phyloP scores from a whole-genome alignment of 2,797 vertebrate genomes.

The Alectoris magna region DNA sequence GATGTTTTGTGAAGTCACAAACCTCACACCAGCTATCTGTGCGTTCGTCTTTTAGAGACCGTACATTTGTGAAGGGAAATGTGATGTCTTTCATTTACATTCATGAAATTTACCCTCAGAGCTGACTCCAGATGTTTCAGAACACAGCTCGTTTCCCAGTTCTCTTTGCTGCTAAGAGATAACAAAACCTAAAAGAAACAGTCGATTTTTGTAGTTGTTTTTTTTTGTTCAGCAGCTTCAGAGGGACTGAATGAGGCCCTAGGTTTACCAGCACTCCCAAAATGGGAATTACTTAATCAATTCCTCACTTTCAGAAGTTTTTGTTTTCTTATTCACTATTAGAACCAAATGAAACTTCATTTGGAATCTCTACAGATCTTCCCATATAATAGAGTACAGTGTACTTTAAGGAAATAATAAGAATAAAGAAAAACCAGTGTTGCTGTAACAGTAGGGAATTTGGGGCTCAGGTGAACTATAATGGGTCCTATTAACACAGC shows the following conservation, averaged over 20 bases:
- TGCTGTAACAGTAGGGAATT: neutral
- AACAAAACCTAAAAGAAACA: neutral
- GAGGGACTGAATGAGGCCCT: neutral
- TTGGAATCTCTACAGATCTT: neutral
- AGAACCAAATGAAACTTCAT: neutral
- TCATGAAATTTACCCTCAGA: neutral
- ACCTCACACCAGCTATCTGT: neutral
- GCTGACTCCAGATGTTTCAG: neutral
- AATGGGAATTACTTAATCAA: neutral
- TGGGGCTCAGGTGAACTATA: constrained; percentile 36
- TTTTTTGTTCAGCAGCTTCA: neutral
- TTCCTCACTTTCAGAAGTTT: neutral
- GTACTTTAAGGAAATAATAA: neutral
- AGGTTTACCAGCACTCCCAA: neutral
- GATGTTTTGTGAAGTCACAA: neutral
- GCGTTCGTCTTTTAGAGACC: neutral
- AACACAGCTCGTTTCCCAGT: neutral
- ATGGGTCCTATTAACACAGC: constrained; percentile 2
- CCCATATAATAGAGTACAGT: neutral
- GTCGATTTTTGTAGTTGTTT: neutral
- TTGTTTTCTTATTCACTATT: neutral
- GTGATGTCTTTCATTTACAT: neutral
- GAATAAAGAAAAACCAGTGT: neutral
- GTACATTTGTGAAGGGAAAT: neutral
- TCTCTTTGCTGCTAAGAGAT: neutral